Evolutionary conservation across 2,888 invertebrate species (phyloP), one percentile per base, ranked within the genome.

Genomic region (Cryptocheilus praepositus): DNA sequence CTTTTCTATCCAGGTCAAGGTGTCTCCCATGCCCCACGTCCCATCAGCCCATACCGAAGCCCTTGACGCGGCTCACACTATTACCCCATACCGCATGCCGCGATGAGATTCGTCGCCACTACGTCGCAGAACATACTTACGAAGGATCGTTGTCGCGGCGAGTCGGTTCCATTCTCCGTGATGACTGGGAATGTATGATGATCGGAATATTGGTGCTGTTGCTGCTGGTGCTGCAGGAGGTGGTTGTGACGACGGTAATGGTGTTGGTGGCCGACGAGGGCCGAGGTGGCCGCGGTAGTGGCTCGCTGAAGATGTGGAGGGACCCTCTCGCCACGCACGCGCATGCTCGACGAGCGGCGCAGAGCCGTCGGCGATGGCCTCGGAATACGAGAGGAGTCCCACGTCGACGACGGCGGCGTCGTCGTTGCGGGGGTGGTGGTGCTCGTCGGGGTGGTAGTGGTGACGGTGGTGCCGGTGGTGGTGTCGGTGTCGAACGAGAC

Each of bases 321-420:
- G 70, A 80, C 67, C 70, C 86, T 80, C 89, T 92, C 92, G 84
- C 92, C 92, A 89, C 93, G 93, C 92, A 93, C 86, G 85, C 93
- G 92, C 92, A 93, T 88, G 87, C 93, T 93, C 65, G 91, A 90
- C 80, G 93, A 91, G 86, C 93, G 92, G 74, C 92, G 92, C 87
- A 94, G 91, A 83, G 89, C 80, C 77, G 82, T 83, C 58, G 84
- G 88, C 69, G 83, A 88, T 71, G 83, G 88, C 75, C 85, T 90
- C 88, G 83, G 91, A 87, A 86, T 89, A 89, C 90, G 89, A 88
- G 89, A 90, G 90, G 19, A 19, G 22, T 79, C 79, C 63, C 52
- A 51, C 52, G 74, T 15, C 51, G 62, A 70, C 62, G 71, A 70
- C 21, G 62, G 46, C 57, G 67, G 58, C 55, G 72, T 61, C 59